Evolutionary conservation across 2,888 invertebrate genomes (phyloP), one percentile per base, ranked within the genome.

Genomic region (Melinaea marsaeus): DNA sequence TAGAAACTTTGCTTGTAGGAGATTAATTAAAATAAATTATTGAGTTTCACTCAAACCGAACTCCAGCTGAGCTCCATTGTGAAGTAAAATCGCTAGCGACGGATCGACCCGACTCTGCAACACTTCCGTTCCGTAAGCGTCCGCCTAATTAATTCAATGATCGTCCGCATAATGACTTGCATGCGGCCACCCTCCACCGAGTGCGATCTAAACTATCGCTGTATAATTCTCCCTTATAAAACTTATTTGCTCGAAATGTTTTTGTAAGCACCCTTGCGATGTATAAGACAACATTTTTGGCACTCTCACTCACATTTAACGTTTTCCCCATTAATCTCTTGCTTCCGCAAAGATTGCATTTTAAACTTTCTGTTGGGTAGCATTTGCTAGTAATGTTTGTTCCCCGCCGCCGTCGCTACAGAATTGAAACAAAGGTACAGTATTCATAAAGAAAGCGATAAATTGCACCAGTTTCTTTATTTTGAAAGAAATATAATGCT

Each of bases 91-190:
- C 63, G 51, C 51, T 32, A 51, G 32, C 51, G 67, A 58, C 60
- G 65, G 69, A 64, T 72, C 68, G 71, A 68, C 73, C 73, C 70
- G 72, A 68, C 67, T 72, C 74, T 73, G 74, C 78, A 75, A 76
- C 79, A 79, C 80, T 85, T 83, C 84, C 81, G 79, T 76, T 75
- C 75, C 74, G 74, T 75, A 76, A 78, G 74, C 81, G 79, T 80
- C 75, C 76, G 73, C 77, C 79, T 87, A 87, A 88, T 89, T 89
- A 89, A 89, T 88, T 89, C 88, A 87, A 87, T 88, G 85, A 89
- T 86, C 85, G 85, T 87, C 85, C 84, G 81, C 85, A 86, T 88
- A 88, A 88, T 89, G 87, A 89, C 88, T 88, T 87, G 86, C 86
- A 88, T 85, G 81, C 78, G 83, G 80, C 80, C 77, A 78, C 79